phyloP scores from a whole-genome alignment of 2,888 invertebrate species.

The Orthosia gracilis region DNA sequence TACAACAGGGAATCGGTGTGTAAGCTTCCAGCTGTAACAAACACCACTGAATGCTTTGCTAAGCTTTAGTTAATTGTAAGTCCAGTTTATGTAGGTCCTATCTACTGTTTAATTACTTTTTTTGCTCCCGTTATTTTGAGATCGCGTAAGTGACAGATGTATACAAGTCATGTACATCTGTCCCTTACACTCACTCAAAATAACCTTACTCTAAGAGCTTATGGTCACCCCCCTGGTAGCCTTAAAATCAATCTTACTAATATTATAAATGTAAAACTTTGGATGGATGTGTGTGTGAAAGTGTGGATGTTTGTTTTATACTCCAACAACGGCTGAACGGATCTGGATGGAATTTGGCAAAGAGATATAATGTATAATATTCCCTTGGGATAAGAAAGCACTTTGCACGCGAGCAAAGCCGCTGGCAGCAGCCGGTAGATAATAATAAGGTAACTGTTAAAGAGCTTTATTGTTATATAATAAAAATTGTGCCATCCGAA shows the following conservation, averaged over 20 bases:
- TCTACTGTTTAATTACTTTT: not conserved
- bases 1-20: constrained; percentile 27
- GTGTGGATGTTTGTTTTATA: no score
- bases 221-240: constrained; percentile 10
- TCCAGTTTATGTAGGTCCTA: not conserved
- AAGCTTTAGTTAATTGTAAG: constrained; percentile 3
- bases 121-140: not conserved
- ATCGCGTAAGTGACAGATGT: no score
- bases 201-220: no score
- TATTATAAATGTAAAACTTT: no score
- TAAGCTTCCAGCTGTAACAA: constrained; percentile 15
- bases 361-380: no score
- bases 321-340: no score
- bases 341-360: no score
- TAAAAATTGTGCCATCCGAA: constrained; percentile 8
- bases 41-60: constrained; percentile 20
- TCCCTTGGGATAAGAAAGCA: no score
- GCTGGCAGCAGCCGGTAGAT: no score
- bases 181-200: no score
- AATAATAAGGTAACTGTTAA: not conserved
- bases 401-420: no score
- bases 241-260: constrained; percentile 3
- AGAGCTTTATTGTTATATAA: constrained; percentile 13
- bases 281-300: not conserved
- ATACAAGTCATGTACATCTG: no score